phyloP scores from a whole-genome alignment of 2,113 vertebrate species.

The Heloderma charlesbogerti region DNA sequence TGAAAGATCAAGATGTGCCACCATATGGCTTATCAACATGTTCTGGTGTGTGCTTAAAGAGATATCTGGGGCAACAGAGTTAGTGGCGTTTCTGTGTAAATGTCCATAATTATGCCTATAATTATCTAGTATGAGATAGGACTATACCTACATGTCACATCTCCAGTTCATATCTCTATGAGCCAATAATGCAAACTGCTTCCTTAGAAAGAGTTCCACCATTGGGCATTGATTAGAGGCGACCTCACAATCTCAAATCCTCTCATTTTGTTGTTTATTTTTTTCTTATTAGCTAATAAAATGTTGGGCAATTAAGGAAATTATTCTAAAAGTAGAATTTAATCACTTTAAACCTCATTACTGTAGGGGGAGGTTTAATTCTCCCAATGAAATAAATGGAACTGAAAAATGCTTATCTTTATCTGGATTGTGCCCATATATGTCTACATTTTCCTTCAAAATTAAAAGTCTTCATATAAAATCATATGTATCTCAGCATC shows the following conservation, averaged over 20 bases:
- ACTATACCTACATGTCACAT: neutral
- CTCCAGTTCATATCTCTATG: neutral
- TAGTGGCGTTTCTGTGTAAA: neutral
- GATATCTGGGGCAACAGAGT: neutral
- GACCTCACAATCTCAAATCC: neutral
- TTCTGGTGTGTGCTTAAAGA: neutral
- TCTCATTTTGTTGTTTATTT: neutral
- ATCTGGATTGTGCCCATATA: slow-evolving; percentile 10
- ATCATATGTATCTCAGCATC: neutral
- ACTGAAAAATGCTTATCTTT: neutral
- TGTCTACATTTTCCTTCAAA: neutral
- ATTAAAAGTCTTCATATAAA: neutral
- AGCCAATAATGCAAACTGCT: neutral
- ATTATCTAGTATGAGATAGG: neutral
- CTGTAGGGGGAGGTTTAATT: neutral
- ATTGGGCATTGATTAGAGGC: neutral
- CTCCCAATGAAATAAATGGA: neutral
- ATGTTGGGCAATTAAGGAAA: too few relatives aligned
- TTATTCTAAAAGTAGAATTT: too few relatives aligned
- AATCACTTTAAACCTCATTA: too few relatives aligned
- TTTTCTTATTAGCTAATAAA: too few relatives aligned
- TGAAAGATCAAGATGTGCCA: neutral
- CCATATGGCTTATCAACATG: neutral
- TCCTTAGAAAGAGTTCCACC: neutral
- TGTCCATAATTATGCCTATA: too few relatives aligned